Conservation (phyloP, 2,888 invertebrate genomes). For the Aphodius granarius region DNA sequence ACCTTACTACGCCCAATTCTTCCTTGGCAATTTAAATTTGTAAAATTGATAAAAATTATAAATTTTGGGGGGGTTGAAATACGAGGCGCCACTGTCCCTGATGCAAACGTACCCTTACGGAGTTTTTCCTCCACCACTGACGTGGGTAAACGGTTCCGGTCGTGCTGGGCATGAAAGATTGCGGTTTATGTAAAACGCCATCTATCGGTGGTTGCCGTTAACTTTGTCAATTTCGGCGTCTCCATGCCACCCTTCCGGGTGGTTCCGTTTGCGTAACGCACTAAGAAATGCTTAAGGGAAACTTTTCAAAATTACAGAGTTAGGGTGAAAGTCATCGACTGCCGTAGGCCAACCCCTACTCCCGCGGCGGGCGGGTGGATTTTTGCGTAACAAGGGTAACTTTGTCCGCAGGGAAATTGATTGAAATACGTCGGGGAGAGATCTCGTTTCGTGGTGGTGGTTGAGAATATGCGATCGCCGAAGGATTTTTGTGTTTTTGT, state of each 20-base stretch:
- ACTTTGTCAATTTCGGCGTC: background rate
- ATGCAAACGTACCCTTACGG: too few relatives aligned
- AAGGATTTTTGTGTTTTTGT: background rate
- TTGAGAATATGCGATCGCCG: background rate
- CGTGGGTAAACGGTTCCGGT: background rate
- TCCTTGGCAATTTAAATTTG: too few relatives aligned
- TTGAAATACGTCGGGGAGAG: background rate
- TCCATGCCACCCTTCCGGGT: background rate
- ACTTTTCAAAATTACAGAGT: background rate
- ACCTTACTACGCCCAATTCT: too few relatives aligned
- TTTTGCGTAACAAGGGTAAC: background rate
- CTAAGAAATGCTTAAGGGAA: background rate
- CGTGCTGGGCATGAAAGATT: background rate
- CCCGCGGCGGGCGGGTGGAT: background rate
- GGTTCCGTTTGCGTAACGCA: background rate
- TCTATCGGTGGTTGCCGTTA: background rate
- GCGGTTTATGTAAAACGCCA: background rate
- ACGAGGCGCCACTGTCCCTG: too few relatives aligned
- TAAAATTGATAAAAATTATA: too few relatives aligned
- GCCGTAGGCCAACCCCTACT: background rate
- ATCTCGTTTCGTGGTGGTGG: background rate
- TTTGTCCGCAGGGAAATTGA: background rate
- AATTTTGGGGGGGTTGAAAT: too few relatives aligned
- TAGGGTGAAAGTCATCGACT: background rate
- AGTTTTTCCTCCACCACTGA: too few relatives aligned